Conservation (phyloP, 2,797 vertebrate species). For the Heliangelus exortis region DNA sequence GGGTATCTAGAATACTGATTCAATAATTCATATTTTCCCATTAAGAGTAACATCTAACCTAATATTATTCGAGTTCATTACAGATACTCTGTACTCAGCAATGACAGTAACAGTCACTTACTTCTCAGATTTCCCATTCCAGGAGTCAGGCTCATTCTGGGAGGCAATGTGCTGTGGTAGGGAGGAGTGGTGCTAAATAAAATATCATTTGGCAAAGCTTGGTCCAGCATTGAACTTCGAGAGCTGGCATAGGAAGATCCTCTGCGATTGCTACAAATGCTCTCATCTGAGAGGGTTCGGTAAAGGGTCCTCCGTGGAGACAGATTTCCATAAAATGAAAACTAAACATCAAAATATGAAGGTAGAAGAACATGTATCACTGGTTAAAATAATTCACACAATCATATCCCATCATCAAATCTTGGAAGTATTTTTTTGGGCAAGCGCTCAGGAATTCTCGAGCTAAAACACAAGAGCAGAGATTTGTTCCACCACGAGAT, state of each 20-base stretch:
- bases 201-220: constrained; percentile 93
- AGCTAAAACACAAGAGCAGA: not conserved
- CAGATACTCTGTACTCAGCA: not conserved
- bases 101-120: constrained; percentile 76
- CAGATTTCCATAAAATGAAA: constrained; percentile 82
- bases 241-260: constrained; percentile 91
- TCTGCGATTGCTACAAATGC: constrained; percentile 91
- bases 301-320: constrained; percentile 89
- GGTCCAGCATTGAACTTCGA: constrained; percentile 92
- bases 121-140: constrained; percentile 88
- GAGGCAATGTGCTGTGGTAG: constrained; percentile 90
- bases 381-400: not conserved
- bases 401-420: not conserved
- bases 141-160: constrained; percentile 86
- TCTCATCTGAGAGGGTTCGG: constrained; percentile 94
- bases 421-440: not conserved
- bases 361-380: not conserved
- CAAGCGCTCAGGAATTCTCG: not conserved
- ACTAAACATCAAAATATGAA: constrained; percentile 74
- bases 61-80: not conserved
- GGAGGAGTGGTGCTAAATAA: constrained; percentile 95
- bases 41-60: not conserved
- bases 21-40: not conserved
- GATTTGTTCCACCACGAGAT: not conserved
- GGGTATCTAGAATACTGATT: not conserved